A percentile compares a stretch with the other conserved stretches of the same genome.
phyloP scores from a whole-genome alignment of 1,140 invertebrate genomes.

The Trichonephila clavipes region DNA sequence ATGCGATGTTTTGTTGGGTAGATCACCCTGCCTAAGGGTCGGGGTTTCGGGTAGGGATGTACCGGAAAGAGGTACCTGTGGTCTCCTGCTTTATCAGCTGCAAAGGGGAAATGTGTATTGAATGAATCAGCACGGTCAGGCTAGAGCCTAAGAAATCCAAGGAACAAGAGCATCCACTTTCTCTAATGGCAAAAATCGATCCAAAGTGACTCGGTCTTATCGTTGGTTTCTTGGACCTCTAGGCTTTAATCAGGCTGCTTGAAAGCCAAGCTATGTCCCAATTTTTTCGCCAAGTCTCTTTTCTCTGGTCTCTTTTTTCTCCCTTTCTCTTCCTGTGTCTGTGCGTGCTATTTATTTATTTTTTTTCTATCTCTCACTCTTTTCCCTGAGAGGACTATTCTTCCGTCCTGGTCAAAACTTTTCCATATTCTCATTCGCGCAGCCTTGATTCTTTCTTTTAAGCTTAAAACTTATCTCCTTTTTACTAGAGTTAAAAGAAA shows the following conservation, averaged over 20 bases:
- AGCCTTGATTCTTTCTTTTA: slow-evolving; percentile 72
- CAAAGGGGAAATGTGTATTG: slow-evolving; percentile 59
- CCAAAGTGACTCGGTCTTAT: slow-evolving; percentile 70
- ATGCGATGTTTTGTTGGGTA: slow-evolving; percentile 21
- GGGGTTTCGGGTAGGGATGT: background rate
- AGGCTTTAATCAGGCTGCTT: slow-evolving; percentile 76
- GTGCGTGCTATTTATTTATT: slow-evolving; percentile 73
- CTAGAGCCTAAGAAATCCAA: slow-evolving; percentile 66
- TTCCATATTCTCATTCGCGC: slow-evolving; percentile 72
- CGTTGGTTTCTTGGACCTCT: slow-evolving; percentile 65
- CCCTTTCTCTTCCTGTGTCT: slow-evolving; percentile 47
- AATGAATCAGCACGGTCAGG: slow-evolving; percentile 66
- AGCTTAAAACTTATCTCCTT: slow-evolving; percentile 76
- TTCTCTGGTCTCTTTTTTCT: slow-evolving; percentile 54
- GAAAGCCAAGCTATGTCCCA: slow-evolving; percentile 77
- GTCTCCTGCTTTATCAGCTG: slow-evolving; percentile 62
- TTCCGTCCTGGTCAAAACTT: slow-evolving; percentile 76
- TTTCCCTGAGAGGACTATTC: slow-evolving; percentile 60
- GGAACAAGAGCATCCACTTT: slow-evolving; percentile 75
- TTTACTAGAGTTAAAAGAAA: slow-evolving; percentile 68
- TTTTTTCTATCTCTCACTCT: slow-evolving; percentile 28
- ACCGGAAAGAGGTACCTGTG: slow-evolving; percentile 70
- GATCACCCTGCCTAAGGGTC: slow-evolving; percentile 37
- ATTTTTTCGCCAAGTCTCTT: slow-evolving; percentile 70
- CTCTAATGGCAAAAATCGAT: slow-evolving; percentile 77